These are phyloP conservation scores for Plectropomus leopardus DNA, from an alignment of 2,113 vertebrate genomes.

Conservation along the genomic window DNA sequence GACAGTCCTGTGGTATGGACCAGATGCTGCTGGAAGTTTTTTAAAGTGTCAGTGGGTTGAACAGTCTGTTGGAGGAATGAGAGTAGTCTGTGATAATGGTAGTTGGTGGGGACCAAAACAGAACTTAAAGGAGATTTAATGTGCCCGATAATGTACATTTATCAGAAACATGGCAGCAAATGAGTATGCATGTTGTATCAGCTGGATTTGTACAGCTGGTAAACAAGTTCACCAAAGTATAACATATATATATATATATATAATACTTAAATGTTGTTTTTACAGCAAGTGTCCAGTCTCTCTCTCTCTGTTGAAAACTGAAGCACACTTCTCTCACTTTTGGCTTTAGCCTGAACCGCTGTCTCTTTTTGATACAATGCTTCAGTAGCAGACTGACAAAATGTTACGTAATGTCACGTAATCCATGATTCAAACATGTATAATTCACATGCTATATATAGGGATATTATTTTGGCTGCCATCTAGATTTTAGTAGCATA, in stretches of 20 bases:
- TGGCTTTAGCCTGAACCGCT: background rate
- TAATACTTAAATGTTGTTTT: background rate
- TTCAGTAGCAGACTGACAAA: background rate
- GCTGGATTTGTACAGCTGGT: too few species aligned
- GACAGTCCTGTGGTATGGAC: background rate
- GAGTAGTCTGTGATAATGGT: background rate
- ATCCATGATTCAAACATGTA: background rate
- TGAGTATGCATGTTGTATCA: too few species aligned
- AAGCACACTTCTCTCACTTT: constrained; percentile 4
- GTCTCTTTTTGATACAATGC: background rate
- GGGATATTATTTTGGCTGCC: background rate
- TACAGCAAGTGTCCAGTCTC: background rate
- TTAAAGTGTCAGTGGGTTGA: background rate
- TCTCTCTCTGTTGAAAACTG: background rate
- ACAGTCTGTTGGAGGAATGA: background rate
- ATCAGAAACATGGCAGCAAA: too few species aligned
- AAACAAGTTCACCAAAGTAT: too few species aligned
- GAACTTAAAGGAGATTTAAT: background rate
- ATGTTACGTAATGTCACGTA: constrained; percentile 10
- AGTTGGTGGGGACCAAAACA: background rate
- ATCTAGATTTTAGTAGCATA: constrained; percentile 21
- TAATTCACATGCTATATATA: background rate
- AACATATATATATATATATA: too few species aligned
- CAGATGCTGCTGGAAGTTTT: background rate
- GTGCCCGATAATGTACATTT: too few species aligned